A percentile compares a stretch with the other conserved stretches of the same genome.
Evolutionary conservation across 2,113 vertebrate species (phyloP).

Genomic region (Protomyctophum bolini): DNA sequence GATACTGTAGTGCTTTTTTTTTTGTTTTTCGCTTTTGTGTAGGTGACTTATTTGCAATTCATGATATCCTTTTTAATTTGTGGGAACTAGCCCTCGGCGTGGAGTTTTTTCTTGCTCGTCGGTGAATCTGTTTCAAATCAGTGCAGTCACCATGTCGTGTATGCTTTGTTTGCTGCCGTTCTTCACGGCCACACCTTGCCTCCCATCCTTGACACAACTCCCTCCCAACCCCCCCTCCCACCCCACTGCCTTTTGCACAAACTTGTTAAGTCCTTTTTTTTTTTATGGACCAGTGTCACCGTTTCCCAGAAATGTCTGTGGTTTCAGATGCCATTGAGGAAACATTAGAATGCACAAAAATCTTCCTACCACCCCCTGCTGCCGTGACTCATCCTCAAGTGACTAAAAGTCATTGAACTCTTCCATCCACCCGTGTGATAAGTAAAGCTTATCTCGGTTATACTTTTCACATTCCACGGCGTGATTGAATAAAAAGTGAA

Average conservation of each 20-base stretch:
- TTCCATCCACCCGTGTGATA: not conserved
- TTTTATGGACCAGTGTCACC: constrained; percentile 51
- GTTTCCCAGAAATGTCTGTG: constrained; percentile 39
- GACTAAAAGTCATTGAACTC: constrained; percentile 2
- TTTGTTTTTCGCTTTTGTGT: constrained; percentile 16
- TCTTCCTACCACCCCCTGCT: not conserved
- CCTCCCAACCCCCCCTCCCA: constrained; percentile 33
- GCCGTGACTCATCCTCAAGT: constrained; percentile 33
- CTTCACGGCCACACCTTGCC: constrained; percentile 31
- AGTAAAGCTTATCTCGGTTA: not conserved
- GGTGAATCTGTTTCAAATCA: constrained; percentile 18
- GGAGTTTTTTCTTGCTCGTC: constrained; percentile 6
- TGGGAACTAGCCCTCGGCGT: constrained; percentile 18
- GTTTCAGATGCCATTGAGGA: constrained; percentile 2
- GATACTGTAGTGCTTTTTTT: not conserved
- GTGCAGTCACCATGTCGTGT: not conserved
- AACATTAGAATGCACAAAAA: too few relatives aligned
- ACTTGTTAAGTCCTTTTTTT: constrained; percentile 58
- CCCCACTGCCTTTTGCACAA: constrained; percentile 68
- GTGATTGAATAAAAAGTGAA: not conserved
- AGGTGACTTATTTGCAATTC: constrained; percentile 6
- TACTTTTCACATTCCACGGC: not conserved
- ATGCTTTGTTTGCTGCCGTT: not conserved
- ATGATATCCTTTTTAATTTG: not conserved
- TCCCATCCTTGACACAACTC: constrained; percentile 24